Evolutionary conservation across 2,797 vertebrate genomes (phyloP).

Genomic region (Argentina silus): DNA sequence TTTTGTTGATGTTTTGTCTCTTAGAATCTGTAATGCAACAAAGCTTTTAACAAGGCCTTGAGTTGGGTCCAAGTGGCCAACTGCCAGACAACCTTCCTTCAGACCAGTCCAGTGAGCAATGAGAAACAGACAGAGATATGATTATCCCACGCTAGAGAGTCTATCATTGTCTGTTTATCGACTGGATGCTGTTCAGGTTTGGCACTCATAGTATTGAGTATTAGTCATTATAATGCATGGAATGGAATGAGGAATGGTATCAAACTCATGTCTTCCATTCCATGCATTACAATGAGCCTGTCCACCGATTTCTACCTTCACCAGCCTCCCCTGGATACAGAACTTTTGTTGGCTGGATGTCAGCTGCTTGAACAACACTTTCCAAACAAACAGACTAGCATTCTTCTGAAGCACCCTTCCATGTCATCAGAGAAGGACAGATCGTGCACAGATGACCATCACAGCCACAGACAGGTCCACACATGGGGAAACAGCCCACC

Average conservation of each 20-base stretch:
- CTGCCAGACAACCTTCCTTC: background rate
- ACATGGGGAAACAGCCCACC: background rate
- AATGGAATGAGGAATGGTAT: no score
- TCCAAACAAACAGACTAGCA: no score
- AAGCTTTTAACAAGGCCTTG: background rate
- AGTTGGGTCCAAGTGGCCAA: background rate
- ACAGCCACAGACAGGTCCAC: background rate
- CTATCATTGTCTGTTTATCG: slow-evolving; percentile 9
- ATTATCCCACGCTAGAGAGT: slow-evolving; percentile 10
- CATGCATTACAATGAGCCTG: no score
- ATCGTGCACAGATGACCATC: background rate
- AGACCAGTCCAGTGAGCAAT: background rate
- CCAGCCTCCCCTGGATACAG: no score
- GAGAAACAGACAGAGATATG: slow-evolving; percentile 1
- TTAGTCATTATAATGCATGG: background rate
- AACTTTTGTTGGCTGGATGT: no score
- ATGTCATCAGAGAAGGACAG: no score
- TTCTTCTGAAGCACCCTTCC: no score
- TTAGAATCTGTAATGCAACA: background rate
- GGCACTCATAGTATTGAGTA: background rate
- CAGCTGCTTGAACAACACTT: no score
- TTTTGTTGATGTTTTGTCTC: background rate
- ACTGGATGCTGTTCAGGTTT: background rate
- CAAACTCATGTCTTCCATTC: no score
- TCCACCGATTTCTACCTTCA: no score